A percentile compares a stretch with the other conserved stretches of the same genome.
Conservation (phyloP, 2,113 vertebrate genomes). For the Cottus gobio region DNA sequence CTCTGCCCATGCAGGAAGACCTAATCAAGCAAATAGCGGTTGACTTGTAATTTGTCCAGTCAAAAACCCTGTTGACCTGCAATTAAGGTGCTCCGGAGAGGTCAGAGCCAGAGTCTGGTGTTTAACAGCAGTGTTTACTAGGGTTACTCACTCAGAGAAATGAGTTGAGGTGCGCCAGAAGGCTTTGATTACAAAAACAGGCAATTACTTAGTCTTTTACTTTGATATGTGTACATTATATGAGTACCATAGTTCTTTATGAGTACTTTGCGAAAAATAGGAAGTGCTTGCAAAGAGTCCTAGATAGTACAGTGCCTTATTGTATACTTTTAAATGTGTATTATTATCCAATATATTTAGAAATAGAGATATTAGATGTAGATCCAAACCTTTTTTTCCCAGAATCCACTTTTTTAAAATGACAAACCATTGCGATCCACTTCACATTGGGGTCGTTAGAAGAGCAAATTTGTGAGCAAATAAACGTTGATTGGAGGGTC, state of each 20-base stretch:
- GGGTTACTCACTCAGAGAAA: slow-evolving; percentile 21
- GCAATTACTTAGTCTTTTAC: background rate
- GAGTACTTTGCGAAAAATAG: background rate
- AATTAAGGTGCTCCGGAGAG: slow-evolving; percentile 33
- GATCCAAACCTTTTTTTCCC: background rate
- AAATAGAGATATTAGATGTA: background rate
- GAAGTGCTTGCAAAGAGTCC: background rate
- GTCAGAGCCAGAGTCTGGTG: slow-evolving; percentile 30
- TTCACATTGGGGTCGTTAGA: background rate
- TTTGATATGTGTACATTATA: background rate
- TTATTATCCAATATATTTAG: background rate
- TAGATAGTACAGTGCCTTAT: background rate
- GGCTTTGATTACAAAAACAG: background rate
- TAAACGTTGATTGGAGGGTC: background rate
- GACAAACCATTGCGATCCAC: background rate
- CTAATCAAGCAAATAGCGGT: slow-evolving; percentile 62
- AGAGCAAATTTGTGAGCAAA: background rate
- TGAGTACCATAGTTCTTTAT: background rate
- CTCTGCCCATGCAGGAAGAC: slow-evolving; percentile 40
- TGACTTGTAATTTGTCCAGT: slow-evolving; percentile 64
- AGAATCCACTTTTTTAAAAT: background rate
- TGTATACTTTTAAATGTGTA: background rate
- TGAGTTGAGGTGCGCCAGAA: background rate
- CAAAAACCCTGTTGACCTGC: slow-evolving; percentile 55
- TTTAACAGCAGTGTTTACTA: slow-evolving; percentile 23